phyloP scores from a whole-genome alignment of 2,888 invertebrate species.

The Parnassius glacialis region DNA sequence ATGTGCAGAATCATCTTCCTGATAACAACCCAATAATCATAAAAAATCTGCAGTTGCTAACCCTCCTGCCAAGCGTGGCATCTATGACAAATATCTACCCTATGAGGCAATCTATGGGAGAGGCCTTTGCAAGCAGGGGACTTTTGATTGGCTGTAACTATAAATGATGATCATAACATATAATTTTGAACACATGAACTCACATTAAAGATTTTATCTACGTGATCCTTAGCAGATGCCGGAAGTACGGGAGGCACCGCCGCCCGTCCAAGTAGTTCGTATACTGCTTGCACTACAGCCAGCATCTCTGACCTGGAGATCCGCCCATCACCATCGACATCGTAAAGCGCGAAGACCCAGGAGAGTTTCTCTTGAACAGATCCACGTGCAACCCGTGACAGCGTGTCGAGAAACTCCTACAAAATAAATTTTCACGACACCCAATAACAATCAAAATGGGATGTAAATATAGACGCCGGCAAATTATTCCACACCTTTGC shows the following conservation, averaged over 20 bases:
- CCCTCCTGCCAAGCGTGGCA: too few species aligned
- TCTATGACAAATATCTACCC: too few species aligned
- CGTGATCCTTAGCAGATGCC: conserved; percentile 89
- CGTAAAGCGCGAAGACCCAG: conserved; percentile 94
- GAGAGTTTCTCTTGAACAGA: conserved; percentile 91
- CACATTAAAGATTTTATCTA: conserved; percentile 92
- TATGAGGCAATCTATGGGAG: too few species aligned
- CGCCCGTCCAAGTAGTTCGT: conserved; percentile 91
- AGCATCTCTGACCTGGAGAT: conserved; percentile 92
- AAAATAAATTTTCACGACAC: neutral
- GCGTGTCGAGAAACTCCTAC: conserved; percentile 91
- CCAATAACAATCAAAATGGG: too few species aligned
- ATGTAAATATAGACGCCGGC: too few species aligned
- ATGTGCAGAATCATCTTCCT: too few species aligned
- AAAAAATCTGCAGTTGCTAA: too few species aligned
- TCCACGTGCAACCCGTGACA: conserved; percentile 92
- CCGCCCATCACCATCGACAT: conserved; percentile 91
- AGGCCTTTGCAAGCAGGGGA: too few species aligned
- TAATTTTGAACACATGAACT: conserved; percentile 43
- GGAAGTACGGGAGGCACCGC: conserved; percentile 87
- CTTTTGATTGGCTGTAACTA: too few species aligned
- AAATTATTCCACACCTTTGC: too few species aligned
- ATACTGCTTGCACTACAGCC: conserved; percentile 90
- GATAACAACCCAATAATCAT: too few species aligned
- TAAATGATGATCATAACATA: too few species aligned